Conservation (phyloP, 2,113 vertebrate genomes). For the Cranoglanis bouderius region DNA sequence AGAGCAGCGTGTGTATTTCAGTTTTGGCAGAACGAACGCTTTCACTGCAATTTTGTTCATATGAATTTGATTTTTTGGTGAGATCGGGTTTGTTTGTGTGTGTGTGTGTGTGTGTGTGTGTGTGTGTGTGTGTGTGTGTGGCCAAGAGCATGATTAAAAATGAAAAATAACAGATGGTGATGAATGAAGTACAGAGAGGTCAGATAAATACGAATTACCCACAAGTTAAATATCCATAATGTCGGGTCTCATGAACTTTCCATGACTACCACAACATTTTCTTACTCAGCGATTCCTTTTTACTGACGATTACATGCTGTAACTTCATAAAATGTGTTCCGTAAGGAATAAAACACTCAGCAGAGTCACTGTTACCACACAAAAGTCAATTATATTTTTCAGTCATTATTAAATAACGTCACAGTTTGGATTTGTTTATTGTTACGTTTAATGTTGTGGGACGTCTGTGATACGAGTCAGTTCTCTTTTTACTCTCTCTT, state of each 20-base stretch:
- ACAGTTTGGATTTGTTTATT: background rate
- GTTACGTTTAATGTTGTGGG: background rate
- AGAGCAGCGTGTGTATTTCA: background rate
- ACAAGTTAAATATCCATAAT: background rate
- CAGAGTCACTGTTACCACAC: background rate
- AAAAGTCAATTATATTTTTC: background rate
- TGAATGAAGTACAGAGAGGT: background rate
- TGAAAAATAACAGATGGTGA: background rate
- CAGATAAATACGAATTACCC: background rate
- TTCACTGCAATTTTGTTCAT: background rate
- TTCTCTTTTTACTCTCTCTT: too few relatives aligned
- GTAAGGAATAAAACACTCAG: background rate
- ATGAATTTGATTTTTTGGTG: slow-evolving; percentile 68
- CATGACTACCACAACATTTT: background rate
- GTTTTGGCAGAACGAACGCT: background rate
- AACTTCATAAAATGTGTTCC: background rate
- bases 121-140: slow-evolving; percentile 9
- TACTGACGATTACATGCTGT: background rate
- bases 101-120: background rate
- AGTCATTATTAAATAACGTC: background rate
- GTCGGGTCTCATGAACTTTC: background rate
- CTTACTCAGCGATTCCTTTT: background rate
- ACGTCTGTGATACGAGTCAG: background rate
- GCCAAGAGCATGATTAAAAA: background rate
- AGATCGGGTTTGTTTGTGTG: background rate